Base-by-base conservation (phyloP, 1,140 invertebrate species). In the Carposina sasakii region DNA sequence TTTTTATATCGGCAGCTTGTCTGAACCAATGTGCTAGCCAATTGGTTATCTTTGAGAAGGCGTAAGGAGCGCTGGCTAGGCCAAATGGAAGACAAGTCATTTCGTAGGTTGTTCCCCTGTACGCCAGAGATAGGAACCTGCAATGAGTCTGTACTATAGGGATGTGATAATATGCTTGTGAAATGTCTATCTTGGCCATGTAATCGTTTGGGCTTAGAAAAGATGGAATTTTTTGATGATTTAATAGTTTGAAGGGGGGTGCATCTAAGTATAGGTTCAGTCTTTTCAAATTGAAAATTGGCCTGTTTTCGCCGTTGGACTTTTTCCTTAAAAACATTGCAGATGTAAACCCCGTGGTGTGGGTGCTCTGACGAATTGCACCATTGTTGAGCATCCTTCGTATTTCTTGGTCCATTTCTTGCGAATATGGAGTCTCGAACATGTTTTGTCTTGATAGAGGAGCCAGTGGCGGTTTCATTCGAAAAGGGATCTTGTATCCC, bases 151-250 rank as follows among this genome's bases (percentile, higher is more conserved):
- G 17, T 3, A 4, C 23, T 1, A 60, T 43, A 2, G 57, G 57
- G 12, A 60, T 21, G 45, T 86, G 62, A 61, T 88, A 88, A 50
- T 79, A 60, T 1, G 48, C 57, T 13, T 60, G 41, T 28, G 53
- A 42, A 47, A 52, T 60, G 31, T 69, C 63, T 12, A 73, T 50
- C 22, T 55, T 46, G 1, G 45, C 39, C 52, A 64, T 37, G 48
- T 48, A 64, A 46, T 69, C 65, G 47, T 47, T 54, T 37, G 20
- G 23, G 24, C 42, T 28, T 15, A 44, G 13, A 3, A 23, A 22
- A 10, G 33, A 34, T 19, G 9, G 24, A 3, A 53, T 15, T 12
- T 48, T 23, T 21, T 20, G 22, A 37, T 40, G 41, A 30, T 9
- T 22, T 36, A 40, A 13, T 10, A 52, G 10, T 33, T 24, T 10